A percentile compares a stretch with the other conserved stretches of the same genome.
Evolutionary conservation across 2,888 invertebrate genomes (phyloP).

Genomic region (Cantharis rufa): DNA sequence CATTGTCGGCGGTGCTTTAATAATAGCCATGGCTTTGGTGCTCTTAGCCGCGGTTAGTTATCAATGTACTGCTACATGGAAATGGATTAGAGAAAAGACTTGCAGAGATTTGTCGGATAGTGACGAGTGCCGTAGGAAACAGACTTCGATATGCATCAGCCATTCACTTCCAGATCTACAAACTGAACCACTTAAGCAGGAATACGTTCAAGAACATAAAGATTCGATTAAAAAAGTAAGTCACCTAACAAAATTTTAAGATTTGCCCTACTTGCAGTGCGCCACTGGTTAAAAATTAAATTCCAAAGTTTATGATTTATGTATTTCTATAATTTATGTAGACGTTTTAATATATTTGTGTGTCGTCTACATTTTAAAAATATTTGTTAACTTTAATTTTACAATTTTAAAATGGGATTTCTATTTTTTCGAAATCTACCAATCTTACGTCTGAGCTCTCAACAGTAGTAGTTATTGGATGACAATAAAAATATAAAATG

Average conservation of each 20-base stretch:
- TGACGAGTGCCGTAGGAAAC: conserved; percentile 59
- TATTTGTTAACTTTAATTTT: too few relatives aligned
- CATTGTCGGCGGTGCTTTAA: conserved; percentile 61
- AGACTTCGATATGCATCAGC: conserved; percentile 74
- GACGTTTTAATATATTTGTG: not conserved
- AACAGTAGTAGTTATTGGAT: not conserved
- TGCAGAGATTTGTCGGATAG: conserved; percentile 45
- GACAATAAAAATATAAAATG: not conserved
- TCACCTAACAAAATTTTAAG: not conserved
- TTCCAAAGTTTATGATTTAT: not conserved
- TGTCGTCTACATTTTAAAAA: too few relatives aligned
- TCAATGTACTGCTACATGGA: conserved; percentile 75
- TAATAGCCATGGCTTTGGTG: conserved; percentile 68
- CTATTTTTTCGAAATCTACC: too few relatives aligned
- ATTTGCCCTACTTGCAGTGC: not conserved
- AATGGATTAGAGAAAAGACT: conserved; percentile 67
- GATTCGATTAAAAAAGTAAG: conserved; percentile 70
- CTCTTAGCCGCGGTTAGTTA: conserved; percentile 72
- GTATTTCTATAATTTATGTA: not conserved
- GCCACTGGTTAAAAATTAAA: not conserved
- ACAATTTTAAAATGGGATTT: too few relatives aligned
- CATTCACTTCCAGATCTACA: conserved; percentile 77
- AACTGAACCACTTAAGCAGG: conserved; percentile 68
- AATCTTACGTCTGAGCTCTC: not conserved
- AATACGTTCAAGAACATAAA: conserved; percentile 74